phyloP scores from a whole-genome alignment of 2,113 vertebrate genomes.

The Psammodynastes pulverulentus region DNA sequence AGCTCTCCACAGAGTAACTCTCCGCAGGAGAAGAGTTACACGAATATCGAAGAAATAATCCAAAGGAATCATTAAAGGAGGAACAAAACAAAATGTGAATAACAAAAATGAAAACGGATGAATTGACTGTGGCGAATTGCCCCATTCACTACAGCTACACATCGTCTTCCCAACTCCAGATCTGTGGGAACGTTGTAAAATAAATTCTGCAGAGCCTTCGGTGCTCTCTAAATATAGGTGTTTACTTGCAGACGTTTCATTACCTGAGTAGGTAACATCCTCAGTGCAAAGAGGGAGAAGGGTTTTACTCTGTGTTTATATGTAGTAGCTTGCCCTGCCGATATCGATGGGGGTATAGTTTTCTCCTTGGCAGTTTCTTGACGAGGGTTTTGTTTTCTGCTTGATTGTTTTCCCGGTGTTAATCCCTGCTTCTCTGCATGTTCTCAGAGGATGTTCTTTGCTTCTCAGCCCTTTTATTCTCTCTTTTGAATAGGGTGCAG shows the following conservation, averaged over 20 bases:
- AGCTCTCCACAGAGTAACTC: too few species aligned
- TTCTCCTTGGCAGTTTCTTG: neutral
- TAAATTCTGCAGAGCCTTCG: neutral
- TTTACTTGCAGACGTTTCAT: neutral
- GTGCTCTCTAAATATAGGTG: neutral
- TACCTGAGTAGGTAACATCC: neutral
- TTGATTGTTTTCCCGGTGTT: neutral
- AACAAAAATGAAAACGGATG: too few species aligned
- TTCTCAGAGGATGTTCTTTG: neutral
- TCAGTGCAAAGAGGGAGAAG: neutral
- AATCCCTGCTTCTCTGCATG: neutral
- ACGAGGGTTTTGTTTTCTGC: neutral
- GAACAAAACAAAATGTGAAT: too few species aligned
- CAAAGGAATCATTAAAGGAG: too few species aligned
- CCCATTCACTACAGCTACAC: too few species aligned
- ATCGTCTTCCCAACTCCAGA: neutral
- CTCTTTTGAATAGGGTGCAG: neutral
- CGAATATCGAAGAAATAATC: too few species aligned
- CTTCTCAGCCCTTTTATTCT: neutral
- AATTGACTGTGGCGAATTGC: too few species aligned
- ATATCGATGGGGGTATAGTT: neutral
- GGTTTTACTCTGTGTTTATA: neutral
- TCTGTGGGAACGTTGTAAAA: neutral
- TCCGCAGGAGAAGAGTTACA: too few species aligned
- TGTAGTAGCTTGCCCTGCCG: neutral